A percentile compares a stretch with the other conserved stretches of the same genome.
These are phyloP conservation scores for Poecilia velifera DNA, from an alignment of 2,797 vertebrate genomes.

Conservation along the genomic window DNA sequence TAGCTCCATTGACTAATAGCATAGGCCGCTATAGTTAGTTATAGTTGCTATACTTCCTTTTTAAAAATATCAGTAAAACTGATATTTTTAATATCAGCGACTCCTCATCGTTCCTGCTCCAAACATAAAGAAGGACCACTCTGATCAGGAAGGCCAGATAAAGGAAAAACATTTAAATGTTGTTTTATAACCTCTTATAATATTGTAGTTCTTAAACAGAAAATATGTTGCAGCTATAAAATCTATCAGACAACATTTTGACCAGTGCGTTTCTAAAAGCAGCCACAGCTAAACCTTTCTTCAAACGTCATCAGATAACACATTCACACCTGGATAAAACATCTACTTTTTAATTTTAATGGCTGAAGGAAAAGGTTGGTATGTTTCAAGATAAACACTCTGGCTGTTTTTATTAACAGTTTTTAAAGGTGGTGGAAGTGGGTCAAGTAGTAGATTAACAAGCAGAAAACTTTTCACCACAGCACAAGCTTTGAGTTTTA, in stretches of 20 bases:
- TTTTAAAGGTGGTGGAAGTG: too few relatives aligned
- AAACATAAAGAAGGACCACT: not conserved
- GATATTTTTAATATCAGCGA: too few relatives aligned
- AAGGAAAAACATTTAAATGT: not conserved
- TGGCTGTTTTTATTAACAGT: too few relatives aligned
- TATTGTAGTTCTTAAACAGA: not conserved
- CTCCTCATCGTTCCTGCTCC: not conserved
- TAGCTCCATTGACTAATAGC: not conserved
- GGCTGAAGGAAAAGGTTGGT: too few relatives aligned
- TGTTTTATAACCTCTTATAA: not conserved
- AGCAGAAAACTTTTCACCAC: too few relatives aligned
- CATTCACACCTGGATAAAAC: too few relatives aligned
- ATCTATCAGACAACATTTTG: not conserved
- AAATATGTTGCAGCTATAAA: not conserved
- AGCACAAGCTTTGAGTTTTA: too few relatives aligned
- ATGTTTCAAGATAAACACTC: too few relatives aligned
- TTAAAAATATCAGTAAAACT: not conserved
- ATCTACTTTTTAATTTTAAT: too few relatives aligned
- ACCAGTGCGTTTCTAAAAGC: not conserved
- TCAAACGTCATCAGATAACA: too few relatives aligned
- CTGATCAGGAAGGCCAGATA: not conserved
- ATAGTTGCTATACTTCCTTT: not conserved
- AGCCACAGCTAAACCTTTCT: not conserved
- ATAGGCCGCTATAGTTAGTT: not conserved
- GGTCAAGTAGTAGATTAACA: too few relatives aligned